These are phyloP conservation scores for Meleagris gallopavo DNA, from an alignment of 2,113 vertebrate genomes.

Conservation along the genomic window DNA sequence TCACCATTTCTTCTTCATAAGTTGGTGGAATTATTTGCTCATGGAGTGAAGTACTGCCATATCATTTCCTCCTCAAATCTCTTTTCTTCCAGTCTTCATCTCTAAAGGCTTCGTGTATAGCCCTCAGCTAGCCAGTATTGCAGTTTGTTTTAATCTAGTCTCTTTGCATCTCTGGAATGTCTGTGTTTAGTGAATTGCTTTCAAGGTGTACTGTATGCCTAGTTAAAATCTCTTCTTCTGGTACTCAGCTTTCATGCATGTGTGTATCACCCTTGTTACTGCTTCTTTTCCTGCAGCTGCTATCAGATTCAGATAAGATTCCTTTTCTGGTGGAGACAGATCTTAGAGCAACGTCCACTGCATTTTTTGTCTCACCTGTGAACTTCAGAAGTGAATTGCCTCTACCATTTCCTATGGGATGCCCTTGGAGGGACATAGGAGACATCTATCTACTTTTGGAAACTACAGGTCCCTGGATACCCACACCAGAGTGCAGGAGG, in stretches of 20 bases:
- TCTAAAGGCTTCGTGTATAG: background rate
- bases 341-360: background rate
- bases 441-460: background rate
- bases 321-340: background rate
- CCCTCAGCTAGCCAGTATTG: background rate
- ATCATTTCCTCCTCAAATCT: background rate
- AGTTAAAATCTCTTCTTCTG: background rate
- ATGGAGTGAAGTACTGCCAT: background rate
- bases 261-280: background rate
- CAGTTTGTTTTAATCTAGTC: background rate
- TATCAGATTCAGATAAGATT: background rate
- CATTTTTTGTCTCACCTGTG: background rate
- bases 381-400: background rate
- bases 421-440: background rate
- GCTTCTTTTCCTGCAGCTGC: background rate
- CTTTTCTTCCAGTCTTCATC: background rate
- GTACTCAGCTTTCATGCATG: background rate
- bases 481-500: background rate
- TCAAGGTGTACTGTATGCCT: accelerated
- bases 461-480: background rate
- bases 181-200: background rate
- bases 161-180: background rate
- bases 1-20: background rate
- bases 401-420: background rate
- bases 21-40: background rate